Evolutionary conservation across 2,113 vertebrate genomes (phyloP), one percentile per base, ranked within the genome.

Genomic region (Nyctereutes procyonoides): DNA sequence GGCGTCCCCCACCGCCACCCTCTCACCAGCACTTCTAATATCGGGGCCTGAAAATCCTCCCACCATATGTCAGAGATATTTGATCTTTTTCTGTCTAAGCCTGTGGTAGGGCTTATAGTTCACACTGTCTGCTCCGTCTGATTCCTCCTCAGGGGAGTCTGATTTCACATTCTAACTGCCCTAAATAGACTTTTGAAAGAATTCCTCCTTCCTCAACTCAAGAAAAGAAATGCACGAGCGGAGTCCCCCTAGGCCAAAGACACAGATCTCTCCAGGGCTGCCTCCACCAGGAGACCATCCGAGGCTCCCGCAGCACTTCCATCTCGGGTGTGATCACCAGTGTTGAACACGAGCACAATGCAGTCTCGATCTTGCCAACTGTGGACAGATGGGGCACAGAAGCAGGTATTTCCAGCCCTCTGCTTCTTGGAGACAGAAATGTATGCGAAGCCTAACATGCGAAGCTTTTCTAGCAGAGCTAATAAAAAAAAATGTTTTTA

Each of bases 71-170:
- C 96, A 97, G 73, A 76, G 98, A 98, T 95, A 98, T 93, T 97
- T 96, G 97, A 98, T 98, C 97, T 98, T 96, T 92, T 96, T 98
- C 94, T 95, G 97, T 97, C 97, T 98, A 96, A 81, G 95, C 79
- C 95, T 95, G 97, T 87, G 97, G 97, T 96, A 32, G 87, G 88
- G 93, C 90, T 97, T 73, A 73, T 2, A 96, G 96, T 98, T 97
- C 95, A 97, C 97, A 94, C 97, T 87, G 98, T 98, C 97, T 98
- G 93, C 96, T 96, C 5, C 84, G 96, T 97, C 97, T 98, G 97
- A 92, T 88, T 97, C 95, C n/a, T 97, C 81, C 96, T 96, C 94
- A 12, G 58, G 96, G 97, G 98, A 97, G 95, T 98, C 97, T 89
- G 88, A 98, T 96, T 98, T 97, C 97, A 98, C 92, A 95, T 98